Evolutionary conservation across 2,888 invertebrate genomes (phyloP), one percentile per base, ranked within the genome.

Genomic region (Cheiracanthium punctorium): DNA sequence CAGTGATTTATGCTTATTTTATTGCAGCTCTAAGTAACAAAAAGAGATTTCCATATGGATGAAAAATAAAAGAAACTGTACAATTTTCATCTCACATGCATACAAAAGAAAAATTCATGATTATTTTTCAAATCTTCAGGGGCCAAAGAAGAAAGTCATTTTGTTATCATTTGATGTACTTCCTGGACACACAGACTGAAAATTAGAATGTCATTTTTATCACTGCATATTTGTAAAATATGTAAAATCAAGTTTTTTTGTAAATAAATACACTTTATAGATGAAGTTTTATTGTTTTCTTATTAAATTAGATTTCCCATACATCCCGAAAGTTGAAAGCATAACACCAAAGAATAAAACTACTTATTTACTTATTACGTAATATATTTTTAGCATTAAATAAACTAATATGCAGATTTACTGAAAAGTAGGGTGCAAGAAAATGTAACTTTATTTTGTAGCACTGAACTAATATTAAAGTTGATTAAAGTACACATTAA

Each of bases 41-140:
- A 48, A 76, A 73, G 43, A 79, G 74, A 32, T 32, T 37, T 33
- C 24, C 17, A 28, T 65, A 75, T 41, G 75, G 75, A 65, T 75
- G 64, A 73, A 24, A 20, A 58, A 5, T 33, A 20, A 37, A 14
- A 30, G 32, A 30, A 67, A 67, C 29, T 67, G 64, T 67, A 29
- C 43, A 14, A 48, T 58, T 5, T 58, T 24, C 58, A 58, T 58
- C 58, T 58, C 58, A 58, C 17, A 10, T 17, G 14, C 58, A 58
- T 58, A 20, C 4, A 58, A 7, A 5, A 37, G 8, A 7, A 48
- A 58, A 20, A 58, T 58, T 58, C 58, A 58, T 58, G 2, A 58
- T 24, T 58, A 17, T 48, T 58, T 24, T 4, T 58, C 4, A 24
- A 8, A 17, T 4, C 24, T 17, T 12, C 5, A 48, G 58, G 58